Evolutionary conservation across 2,888 invertebrate genomes (phyloP).

Genomic region (Disparrhopalites patrizii): DNA sequence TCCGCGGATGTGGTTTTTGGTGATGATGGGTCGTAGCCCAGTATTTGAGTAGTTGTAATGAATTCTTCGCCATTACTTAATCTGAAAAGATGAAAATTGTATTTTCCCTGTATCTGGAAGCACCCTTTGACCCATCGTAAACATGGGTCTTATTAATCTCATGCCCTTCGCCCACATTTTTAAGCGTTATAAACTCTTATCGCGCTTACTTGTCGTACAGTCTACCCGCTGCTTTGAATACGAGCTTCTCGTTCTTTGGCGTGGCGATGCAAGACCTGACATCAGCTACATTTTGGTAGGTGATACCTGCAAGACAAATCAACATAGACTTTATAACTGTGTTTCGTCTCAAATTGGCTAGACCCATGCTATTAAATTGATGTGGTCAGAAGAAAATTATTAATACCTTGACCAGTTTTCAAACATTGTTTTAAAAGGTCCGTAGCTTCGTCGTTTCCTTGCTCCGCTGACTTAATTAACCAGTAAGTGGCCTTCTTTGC

Average conservation of each 20-base stretch:
- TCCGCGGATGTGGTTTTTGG: neutral
- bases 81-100: too few species aligned
- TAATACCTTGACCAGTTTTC: conserved; percentile 59
- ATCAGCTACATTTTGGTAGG: conserved; percentile 67
- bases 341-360: too few species aligned
- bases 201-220: conserved; percentile 71
- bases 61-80: conserved; percentile 80
- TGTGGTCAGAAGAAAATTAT: neutral
- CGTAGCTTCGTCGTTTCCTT: conserved; percentile 84
- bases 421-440: conserved; percentile 70
- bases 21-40: conserved; percentile 55
- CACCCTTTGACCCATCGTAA: too few species aligned
- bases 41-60: conserved; percentile 77
- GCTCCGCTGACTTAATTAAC: conserved; percentile 88
- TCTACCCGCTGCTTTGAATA: conserved; percentile 79
- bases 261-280: conserved; percentile 75
- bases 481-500: conserved; percentile 80
- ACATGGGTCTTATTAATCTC: too few species aligned
- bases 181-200: too few species aligned
- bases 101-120: too few species aligned
- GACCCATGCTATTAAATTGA: too few species aligned
- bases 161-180: too few species aligned
- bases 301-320: conserved; percentile 59
- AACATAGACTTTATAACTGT: too few species aligned
- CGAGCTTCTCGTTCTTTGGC: conserved; percentile 79